These are phyloP conservation scores for Parochlus steinenii DNA, from an alignment of 2,888 invertebrate genomes.

Conservation along the genomic window DNA sequence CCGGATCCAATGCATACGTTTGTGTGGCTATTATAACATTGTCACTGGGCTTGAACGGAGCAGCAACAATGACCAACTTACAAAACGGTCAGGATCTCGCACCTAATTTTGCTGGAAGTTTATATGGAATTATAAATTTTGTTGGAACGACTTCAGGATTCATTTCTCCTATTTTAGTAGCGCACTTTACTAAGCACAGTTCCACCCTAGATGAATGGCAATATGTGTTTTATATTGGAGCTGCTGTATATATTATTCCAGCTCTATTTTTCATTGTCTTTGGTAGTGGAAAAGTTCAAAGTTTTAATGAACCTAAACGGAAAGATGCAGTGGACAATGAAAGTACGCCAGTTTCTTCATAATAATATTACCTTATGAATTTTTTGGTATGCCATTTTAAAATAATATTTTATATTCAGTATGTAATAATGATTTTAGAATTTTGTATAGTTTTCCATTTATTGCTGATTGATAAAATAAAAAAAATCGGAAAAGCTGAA, in stretches of 20 bases:
- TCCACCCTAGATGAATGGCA: constrained; percentile 61
- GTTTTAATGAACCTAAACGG: constrained; percentile 63
- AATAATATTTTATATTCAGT: too few species aligned
- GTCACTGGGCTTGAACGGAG: constrained; percentile 48
- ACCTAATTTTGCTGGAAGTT: constrained; percentile 53
- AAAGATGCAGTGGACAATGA: too few species aligned
- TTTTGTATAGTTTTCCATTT: too few species aligned
- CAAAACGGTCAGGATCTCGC: constrained; percentile 53
- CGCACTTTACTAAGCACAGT: constrained; percentile 42
- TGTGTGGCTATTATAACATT: constrained; percentile 48
- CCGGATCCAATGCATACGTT: constrained; percentile 43
- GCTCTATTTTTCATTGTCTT: constrained; percentile 52
- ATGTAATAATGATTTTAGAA: too few species aligned
- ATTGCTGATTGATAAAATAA: too few species aligned
- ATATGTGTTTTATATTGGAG: constrained; percentile 53
- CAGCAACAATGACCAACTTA: constrained; percentile 42
- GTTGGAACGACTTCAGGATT: constrained; percentile 53
- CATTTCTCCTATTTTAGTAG: constrained; percentile 51
- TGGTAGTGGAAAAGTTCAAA: constrained; percentile 54
- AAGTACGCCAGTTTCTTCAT: too few species aligned
- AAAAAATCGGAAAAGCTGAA: too few species aligned
- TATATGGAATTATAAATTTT: constrained; percentile 58
- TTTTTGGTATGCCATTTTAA: too few species aligned
- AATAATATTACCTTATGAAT: too few species aligned
- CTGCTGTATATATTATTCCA: constrained; percentile 47